phyloP scores from a whole-genome alignment of 2,888 invertebrate species.

The Acleris laterana region DNA sequence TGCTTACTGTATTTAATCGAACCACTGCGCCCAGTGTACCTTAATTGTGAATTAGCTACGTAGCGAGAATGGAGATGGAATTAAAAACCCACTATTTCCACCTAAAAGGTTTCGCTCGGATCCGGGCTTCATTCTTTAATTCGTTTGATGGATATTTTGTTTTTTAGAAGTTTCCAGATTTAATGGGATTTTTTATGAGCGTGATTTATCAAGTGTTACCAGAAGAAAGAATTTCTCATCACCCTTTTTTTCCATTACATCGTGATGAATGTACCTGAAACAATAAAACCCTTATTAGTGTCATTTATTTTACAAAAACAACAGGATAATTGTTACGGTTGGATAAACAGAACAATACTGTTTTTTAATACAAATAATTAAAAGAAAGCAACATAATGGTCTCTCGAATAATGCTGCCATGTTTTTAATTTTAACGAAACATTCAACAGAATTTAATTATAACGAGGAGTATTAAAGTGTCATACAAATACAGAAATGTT shows the following conservation, averaged over 20 bases:
- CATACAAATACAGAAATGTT: too few species aligned
- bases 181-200: not conserved
- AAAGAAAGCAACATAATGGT: too few species aligned
- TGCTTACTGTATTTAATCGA: constrained; percentile 7
- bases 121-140: not conserved
- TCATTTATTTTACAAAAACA: not conserved
- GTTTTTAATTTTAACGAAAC: too few species aligned
- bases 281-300: constrained; percentile 6
- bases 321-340: not conserved
- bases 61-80: constrained; percentile 14
- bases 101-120: constrained; percentile 2
- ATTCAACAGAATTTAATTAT: too few species aligned
- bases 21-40: constrained; percentile 14
- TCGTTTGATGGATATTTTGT: not conserved
- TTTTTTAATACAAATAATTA: too few species aligned
- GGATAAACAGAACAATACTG: too few species aligned
- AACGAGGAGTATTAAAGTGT: too few species aligned
- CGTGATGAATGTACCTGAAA: constrained; percentile 22
- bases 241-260: not conserved
- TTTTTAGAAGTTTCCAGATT: not conserved
- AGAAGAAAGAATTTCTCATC: too few species aligned
- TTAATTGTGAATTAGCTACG: constrained; percentile 34
- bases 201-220: too few species aligned
- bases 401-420: too few species aligned
- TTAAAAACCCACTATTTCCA: constrained; percentile 22